A percentile compares a stretch with the other conserved stretches of the same genome.
phyloP scores from a whole-genome alignment of 2,113 vertebrate genomes.

The Amblyornis subalaris region DNA sequence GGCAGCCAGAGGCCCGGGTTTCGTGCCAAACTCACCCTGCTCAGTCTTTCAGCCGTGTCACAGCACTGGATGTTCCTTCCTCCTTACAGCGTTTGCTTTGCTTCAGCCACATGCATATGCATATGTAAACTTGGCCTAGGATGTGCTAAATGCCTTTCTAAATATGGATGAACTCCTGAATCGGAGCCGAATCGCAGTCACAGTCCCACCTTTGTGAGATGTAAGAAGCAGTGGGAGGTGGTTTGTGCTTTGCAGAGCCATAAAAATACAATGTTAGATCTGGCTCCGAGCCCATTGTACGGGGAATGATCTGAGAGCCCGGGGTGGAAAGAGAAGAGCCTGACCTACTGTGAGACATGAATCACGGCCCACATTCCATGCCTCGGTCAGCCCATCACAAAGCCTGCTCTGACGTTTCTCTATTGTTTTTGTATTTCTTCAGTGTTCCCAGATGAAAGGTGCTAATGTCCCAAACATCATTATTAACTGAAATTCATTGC shows the following conservation, averaged over 20 bases:
- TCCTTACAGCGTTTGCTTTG: neutral
- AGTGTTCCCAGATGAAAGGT: slow-evolving; percentile 7
- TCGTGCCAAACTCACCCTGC: neutral
- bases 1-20: neutral
- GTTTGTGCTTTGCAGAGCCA: slow-evolving; percentile 23
- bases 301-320: neutral
- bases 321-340: neutral
- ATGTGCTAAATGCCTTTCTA: slow-evolving; percentile 35
- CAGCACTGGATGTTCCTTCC: neutral
- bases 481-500: neutral
- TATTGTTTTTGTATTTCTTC: slow-evolving; percentile 30
- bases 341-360: slow-evolving; percentile 16
- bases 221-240: slow-evolving; percentile 42
- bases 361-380: neutral
- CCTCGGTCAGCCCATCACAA: neutral
- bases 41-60: neutral
- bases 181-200: neutral
- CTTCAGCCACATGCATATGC: slow-evolving; percentile 28
- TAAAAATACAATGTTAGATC: slow-evolving; percentile 5
- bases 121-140: slow-evolving; percentile 41
- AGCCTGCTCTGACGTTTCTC: neutral
- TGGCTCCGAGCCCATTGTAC: neutral
- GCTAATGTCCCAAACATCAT: slow-evolving; percentile 15
- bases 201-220: slow-evolving; percentile 47
- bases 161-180: slow-evolving; percentile 55